Conservation (phyloP, 2,888 invertebrate species). For the Mesopsocus fuscifrons region DNA sequence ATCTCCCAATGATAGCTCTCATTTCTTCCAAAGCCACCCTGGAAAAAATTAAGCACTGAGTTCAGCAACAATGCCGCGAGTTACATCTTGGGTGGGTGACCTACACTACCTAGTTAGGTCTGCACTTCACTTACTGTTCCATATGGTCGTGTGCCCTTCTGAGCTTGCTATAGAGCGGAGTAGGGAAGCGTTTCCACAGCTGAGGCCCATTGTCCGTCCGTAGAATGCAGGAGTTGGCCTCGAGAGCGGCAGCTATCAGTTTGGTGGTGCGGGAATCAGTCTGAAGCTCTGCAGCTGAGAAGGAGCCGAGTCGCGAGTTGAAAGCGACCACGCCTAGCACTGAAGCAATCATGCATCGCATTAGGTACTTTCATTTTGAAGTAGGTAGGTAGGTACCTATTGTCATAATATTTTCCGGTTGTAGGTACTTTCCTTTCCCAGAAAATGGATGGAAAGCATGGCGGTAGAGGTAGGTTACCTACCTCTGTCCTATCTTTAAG, state of each 20-base stretch:
- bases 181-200: slow-evolving; percentile 51
- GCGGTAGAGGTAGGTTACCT: no score
- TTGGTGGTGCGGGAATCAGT: slow-evolving; percentile 40
- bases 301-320: slow-evolving; percentile 46
- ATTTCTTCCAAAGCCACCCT: slow-evolving; percentile 48
- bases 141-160: slow-evolving; percentile 47
- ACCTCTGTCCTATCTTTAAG: no score
- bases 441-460: no score
- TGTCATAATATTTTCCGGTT: no score
- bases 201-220: slow-evolving; percentile 47
- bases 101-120: no score
- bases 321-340: slow-evolving; percentile 56
- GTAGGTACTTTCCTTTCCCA: no score
- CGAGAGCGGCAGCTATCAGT: slow-evolving; percentile 50
- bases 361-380: slow-evolving; percentile 9
- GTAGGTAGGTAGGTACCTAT: no score
- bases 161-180: slow-evolving; percentile 50
- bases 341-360: slow-evolving; percentile 29
- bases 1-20: slow-evolving; percentile 1
- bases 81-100: no score
- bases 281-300: slow-evolving; percentile 37
- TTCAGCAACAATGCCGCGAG: no score
- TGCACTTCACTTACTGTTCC: slow-evolving; percentile 35
- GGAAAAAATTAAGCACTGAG: slow-evolving; percentile 17
- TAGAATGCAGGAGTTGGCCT: slow-evolving; percentile 48